A percentile compares a stretch with the other conserved stretches of the same genome.
Evolutionary conservation across 2,113 vertebrate genomes (phyloP).

Genomic region (Gnathonemus longibarbis): DNA sequence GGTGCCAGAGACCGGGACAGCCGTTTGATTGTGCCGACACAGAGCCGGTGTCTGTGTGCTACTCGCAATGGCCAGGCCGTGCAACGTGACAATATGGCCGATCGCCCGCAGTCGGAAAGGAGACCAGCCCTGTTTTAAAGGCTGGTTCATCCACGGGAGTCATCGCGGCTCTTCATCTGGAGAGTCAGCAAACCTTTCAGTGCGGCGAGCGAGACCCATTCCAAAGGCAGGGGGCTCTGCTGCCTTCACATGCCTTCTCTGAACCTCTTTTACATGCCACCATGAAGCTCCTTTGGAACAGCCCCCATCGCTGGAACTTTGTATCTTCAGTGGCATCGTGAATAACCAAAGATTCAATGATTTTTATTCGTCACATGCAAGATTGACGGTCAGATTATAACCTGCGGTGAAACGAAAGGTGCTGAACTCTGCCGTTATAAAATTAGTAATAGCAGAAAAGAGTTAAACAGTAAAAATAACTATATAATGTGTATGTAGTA

Average conservation of each 20-base stretch:
- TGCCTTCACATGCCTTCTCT: not conserved
- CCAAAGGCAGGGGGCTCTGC: not conserved
- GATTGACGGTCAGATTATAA: not conserved
- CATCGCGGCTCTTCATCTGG: not conserved
- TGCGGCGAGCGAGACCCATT: not conserved
- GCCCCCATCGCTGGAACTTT: not conserved
- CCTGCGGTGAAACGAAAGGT: not conserved
- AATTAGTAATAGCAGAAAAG: no score
- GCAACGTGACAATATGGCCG: not conserved
- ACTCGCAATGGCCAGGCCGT: not conserved
- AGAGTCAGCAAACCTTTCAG: not conserved
- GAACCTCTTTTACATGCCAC: not conserved
- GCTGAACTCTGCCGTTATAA: no score
- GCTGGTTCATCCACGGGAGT: not conserved
- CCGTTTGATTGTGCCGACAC: no score
- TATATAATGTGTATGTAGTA: not conserved
- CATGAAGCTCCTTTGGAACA: not conserved
- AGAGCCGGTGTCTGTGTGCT: not conserved
- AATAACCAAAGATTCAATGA: not conserved
- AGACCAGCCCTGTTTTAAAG: not conserved
- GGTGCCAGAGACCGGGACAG: not conserved
- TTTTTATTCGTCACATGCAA: not conserved
- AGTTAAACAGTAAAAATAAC: not conserved
- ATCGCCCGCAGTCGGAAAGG: not conserved
- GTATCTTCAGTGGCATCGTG: not conserved